These are phyloP conservation scores for Cydia amplana DNA, from an alignment of 1,140 invertebrate genomes.

Conservation along the genomic window DNA sequence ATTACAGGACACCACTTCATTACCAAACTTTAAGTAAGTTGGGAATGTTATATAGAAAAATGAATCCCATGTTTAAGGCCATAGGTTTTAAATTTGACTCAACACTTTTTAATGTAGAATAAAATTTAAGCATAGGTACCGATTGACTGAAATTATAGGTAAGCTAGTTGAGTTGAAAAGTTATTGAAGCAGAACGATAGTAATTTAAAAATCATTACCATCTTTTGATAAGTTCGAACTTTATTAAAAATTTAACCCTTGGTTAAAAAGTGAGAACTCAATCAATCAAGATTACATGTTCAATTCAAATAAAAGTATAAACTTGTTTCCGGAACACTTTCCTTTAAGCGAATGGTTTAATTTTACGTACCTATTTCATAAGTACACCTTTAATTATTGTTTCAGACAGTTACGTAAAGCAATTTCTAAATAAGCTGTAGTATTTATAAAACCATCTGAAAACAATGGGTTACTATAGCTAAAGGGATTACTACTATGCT, in stretches of 20 bases:
- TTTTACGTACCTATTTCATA: background rate
- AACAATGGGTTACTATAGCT: conserved; percentile 32
- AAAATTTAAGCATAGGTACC: background rate
- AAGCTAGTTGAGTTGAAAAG: background rate
- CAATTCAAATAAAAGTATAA: background rate
- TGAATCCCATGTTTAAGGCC: background rate
- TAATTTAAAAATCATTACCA: conserved; percentile 26
- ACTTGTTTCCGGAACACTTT: no score
- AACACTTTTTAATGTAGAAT: background rate
- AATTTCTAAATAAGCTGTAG: background rate
- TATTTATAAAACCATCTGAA: background rate
- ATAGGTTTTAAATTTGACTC: background rate
- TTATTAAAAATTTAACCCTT: background rate
- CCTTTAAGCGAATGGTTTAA: no score
- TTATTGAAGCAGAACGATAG: background rate
- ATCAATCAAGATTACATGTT: background rate
- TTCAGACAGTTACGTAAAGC: background rate
- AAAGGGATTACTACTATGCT: conserved; percentile 57
- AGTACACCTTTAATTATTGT: background rate
- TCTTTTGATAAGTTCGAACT: background rate
- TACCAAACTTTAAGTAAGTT: conserved; percentile 18
- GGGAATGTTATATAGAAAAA: background rate
- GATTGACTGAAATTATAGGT: conserved; percentile 22
- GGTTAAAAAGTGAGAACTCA: background rate
- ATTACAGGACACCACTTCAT: conserved; percentile 38